Percentiles rank a stretch among this genome's conserved stretches.
Conservation (phyloP, 37 sponge, comb jelly and placozoan genomes). For the Ephydatia muelleri region DNA sequence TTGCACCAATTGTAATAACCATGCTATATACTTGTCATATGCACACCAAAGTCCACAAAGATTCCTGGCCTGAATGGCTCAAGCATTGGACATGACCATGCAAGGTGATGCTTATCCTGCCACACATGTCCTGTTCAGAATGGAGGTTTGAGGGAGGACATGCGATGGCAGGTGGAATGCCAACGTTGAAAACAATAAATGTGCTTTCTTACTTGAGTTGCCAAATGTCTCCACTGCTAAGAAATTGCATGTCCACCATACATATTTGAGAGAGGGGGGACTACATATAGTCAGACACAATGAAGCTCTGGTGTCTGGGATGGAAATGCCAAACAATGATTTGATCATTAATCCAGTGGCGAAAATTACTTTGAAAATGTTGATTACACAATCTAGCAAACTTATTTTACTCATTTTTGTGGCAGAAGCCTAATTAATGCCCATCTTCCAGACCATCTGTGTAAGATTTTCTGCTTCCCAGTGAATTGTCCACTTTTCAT, state of each 20-base stretch:
- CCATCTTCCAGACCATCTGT: not conserved
- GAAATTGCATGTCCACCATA: not conserved
- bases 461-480: not conserved
- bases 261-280: not conserved
- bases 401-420: not conserved
- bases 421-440: not conserved
- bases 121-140: too few species aligned
- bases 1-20: constrained; percentile 1
- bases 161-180: too few species aligned
- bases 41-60: constrained; percentile 1
- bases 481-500: constrained; percentile 1
- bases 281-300: not conserved
- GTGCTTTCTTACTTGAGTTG: too few species aligned
- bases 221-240: not conserved
- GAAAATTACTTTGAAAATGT: not conserved
- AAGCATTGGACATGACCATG: not conserved
- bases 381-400: not conserved
- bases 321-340: not conserved
- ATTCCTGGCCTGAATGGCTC: constrained; percentile 1
- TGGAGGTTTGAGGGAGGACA: too few species aligned
- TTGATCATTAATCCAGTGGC: not conserved
- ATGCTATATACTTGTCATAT: not conserved
- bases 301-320: not conserved
- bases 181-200: too few species aligned
- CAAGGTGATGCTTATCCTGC: not conserved